Base-by-base conservation (phyloP, 64 coral and sea anemone genomes). In the Trachythela sp. region DNA sequence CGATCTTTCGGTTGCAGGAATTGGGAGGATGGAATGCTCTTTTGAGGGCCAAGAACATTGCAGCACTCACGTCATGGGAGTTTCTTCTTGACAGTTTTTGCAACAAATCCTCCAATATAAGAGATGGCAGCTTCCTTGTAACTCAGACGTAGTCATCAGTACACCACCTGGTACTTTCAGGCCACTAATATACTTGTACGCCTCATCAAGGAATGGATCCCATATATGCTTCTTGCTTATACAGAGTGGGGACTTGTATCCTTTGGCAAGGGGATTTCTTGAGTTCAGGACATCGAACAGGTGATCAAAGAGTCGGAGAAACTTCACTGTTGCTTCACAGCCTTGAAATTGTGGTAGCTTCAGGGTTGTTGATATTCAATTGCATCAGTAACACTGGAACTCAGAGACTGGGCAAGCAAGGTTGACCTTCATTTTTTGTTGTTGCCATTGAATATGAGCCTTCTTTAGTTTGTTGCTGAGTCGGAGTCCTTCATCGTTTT, bases 361-460 rank as follows among this genome's bases (percentile, higher is more conserved):
- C 7, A 70, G 24, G 30, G 64, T 70, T 9, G 18, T 70, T 26
- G 64, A n/a, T 70, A 70, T 70, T 70, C 64, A n/a, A 70, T 70
- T 70, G 64, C 64, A 70, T 70, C 64, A 26, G 64, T 22, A 70
- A 70, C 64, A 70, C 64, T 70, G 24, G 64, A 70, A 70, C 64
- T 70, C 18, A 70, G 24, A 5, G 64, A 26, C 30, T 70, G 64
- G 9, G 64, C 64, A n/a, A 26, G 64, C 64, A 70, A 70, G 18
- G 24, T 70, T 70, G 64, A 70, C 64, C 24, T 70, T 70, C 64
- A 70, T 70, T 32, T 70, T 70, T 22, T 70, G 64, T n/a, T 70
- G 64, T 26, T 4, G 8, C 64, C 64, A 70, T 70, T 70, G 8
- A 32, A 70, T 32, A 70, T 70, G 64, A 8, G 48, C 48, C 14